Evolutionary conservation across 2,113 vertebrate genomes (phyloP), one percentile per base, ranked within the genome.

Genomic region (Solenodon paradoxus): DNA sequence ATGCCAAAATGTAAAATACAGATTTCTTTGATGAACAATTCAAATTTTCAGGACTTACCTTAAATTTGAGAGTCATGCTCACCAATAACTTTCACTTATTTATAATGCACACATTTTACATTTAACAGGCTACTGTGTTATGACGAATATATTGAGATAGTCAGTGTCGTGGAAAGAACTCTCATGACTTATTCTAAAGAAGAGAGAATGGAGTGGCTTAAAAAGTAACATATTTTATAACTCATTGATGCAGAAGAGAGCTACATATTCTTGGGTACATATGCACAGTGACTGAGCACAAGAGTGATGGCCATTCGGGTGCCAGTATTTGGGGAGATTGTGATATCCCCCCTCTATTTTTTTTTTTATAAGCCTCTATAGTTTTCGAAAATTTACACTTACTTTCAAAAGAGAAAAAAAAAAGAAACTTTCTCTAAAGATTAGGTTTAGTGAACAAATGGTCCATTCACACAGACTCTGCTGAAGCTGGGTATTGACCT

Each of bases 361-460:
- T 84, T 77, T 72, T 19, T 9, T 17, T 40, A 74, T 35, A 42
- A 57, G 45, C 53, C n/a, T 71, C 78, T 95, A 47, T 77, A 92
- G 55, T 84, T 88, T 94, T 95, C 95, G 32, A 59, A 92, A 84
- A 87, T 78, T 35, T 83, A 55, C 24, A 81, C 92, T 93, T 90
- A 78, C 90, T 95, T 95, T 59, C 20, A 71, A 94, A 90, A 59
- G 64, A 47, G 15, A 83, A 64, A 72, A 45, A 68, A 22, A 79
- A 92, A n/a, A 42, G 57, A 79, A 72, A 38, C 30, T 72, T 85
- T 72, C 15, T 90, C 83, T 89, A 35, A 75, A 92, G 61, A 88
- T 17, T 84, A 66, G 32, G 28, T 80, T 85, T 92, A 49, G 59
- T 91, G 66, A 89, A 89, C n/a, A 82, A 83, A 47, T 53, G 77